Percentiles rank a stretch among this genome's conserved stretches.
These are phyloP conservation scores for Pandion haliaetus DNA, from an alignment of 2,113 vertebrate species.

Conservation along the genomic window DNA sequence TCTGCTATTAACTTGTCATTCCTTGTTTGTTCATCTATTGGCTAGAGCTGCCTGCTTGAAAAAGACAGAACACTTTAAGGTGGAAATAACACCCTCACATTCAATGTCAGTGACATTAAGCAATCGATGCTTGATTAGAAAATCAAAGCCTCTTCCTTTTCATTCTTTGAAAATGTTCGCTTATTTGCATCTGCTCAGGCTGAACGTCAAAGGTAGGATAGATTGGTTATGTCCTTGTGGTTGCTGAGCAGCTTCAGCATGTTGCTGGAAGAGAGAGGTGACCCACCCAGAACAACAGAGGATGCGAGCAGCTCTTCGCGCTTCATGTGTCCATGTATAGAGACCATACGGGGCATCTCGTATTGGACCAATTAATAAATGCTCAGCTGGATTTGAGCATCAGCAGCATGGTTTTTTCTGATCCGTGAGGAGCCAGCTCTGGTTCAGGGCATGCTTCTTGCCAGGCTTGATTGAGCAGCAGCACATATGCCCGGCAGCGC, in stretches of 20 bases:
- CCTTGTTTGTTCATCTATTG: background rate
- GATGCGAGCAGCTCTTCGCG: background rate
- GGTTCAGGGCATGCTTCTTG: background rate
- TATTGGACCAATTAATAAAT: background rate
- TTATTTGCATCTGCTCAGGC: background rate
- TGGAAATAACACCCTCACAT: background rate
- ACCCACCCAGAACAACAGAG: background rate
- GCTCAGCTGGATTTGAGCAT: background rate
- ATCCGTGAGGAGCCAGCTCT: background rate
- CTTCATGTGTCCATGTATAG: background rate
- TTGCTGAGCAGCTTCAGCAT: background rate
- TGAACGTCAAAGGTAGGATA: background rate
- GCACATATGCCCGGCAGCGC: fast-evolving
- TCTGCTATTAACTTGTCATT: background rate
- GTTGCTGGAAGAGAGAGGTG: background rate
- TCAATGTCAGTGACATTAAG: background rate
- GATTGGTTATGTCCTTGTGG: fast-evolving
- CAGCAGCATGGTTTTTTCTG: background rate
- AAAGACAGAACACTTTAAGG: background rate
- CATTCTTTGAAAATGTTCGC: background rate
- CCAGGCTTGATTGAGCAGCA: background rate
- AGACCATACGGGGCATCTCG: fast-evolving
- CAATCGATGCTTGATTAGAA: background rate
- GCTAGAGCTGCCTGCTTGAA: background rate
- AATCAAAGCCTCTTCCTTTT: conserved; percentile 15